Evolutionary conservation across 1,140 invertebrate genomes (phyloP).

Genomic region (Cephus cinctus): DNA sequence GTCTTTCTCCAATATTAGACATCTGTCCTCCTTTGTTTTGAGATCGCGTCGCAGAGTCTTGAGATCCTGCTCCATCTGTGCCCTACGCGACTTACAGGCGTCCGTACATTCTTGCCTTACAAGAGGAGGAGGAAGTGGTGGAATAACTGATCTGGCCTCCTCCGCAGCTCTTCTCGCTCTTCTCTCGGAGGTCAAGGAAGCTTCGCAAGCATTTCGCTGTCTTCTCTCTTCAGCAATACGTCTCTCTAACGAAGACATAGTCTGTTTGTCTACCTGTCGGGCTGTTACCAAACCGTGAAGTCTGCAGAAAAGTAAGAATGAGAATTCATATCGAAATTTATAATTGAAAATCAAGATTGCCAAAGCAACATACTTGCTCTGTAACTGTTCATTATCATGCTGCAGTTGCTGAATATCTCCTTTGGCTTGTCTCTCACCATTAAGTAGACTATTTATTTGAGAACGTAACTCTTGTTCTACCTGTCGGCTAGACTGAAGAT

Average conservation of each 20-base stretch:
- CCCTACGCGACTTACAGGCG: conserved; percentile 69
- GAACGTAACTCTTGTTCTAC: conserved; percentile 80
- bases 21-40: conserved; percentile 71
- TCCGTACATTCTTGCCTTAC: conserved; percentile 71
- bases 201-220: conserved; percentile 70
- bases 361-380: conserved; percentile 65
- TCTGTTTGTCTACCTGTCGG: conserved; percentile 77
- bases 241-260: conserved; percentile 73
- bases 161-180: conserved; percentile 60
- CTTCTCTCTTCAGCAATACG: conserved; percentile 83
- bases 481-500: conserved; percentile 75
- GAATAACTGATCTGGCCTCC: conserved; percentile 48
- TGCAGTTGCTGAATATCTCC: conserved; percentile 75
- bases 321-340: conserved; percentile 31
- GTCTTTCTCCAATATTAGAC: conserved; percentile 45
- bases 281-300: conserved; percentile 70
- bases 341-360: conserved; percentile 3
- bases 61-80: conserved; percentile 77
- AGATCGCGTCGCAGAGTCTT: conserved; percentile 73
- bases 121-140: conserved; percentile 43
- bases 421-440: conserved; percentile 70
- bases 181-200: conserved; percentile 74
- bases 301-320: conserved; percentile 48
- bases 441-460: conserved; percentile 67
- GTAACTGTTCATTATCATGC: conserved; percentile 79